Conservation (phyloP, 2,797 vertebrate genomes). For the Acanthiza pusilla region DNA sequence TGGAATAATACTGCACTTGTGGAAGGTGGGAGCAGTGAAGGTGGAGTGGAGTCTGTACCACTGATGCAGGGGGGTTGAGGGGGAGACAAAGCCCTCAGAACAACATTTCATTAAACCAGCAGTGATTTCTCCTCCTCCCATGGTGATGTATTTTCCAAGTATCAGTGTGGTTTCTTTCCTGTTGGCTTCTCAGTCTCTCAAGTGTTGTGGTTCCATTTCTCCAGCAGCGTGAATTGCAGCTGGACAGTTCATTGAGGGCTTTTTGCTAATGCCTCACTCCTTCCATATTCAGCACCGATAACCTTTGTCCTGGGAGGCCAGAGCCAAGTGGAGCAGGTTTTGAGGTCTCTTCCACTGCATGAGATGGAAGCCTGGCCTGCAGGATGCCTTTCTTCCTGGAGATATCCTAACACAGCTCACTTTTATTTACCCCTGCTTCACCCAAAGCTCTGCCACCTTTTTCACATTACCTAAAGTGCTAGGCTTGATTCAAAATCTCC, state of each 20-base stretch:
- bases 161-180: background rate
- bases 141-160: background rate
- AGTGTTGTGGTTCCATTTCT: background rate
- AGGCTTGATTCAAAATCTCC: background rate
- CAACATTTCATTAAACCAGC: background rate
- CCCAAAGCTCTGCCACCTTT: background rate
- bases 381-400: background rate
- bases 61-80: rapidly evolving
- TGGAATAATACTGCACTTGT: background rate
- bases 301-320: background rate
- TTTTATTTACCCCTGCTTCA: background rate
- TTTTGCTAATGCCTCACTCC: background rate
- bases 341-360: background rate
- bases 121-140: background rate
- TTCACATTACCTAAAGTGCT: background rate
- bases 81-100: background rate
- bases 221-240: background rate
- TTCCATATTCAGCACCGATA: background rate
- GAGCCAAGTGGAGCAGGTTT: background rate
- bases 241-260: background rate
- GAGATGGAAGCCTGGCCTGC: too few species aligned
- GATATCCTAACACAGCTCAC: background rate
- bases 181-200: background rate
- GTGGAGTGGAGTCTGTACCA: background rate
- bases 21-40: background rate